Base-by-base conservation (phyloP, 2,888 invertebrate genomes). In the Gari tellinella region DNA sequence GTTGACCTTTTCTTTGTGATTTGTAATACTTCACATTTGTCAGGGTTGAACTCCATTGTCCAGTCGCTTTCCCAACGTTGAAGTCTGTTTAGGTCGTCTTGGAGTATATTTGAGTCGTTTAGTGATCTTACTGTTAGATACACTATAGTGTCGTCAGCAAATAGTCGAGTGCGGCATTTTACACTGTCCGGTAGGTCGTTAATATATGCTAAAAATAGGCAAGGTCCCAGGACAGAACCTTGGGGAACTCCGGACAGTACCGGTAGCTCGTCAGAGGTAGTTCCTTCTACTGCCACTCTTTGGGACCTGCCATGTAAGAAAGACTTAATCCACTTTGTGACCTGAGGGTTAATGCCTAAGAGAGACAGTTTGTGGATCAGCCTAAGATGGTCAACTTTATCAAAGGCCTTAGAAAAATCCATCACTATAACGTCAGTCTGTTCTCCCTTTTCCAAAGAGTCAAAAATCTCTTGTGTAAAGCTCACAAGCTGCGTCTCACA, bases 371-470 rank as follows among this genome's bases (percentile, higher is more conserved):
- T 68, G 43, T 66, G 23, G 10, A 58, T 58, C 19, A 53, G 46
- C 41, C 25, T 40, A 25, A 41, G 19, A 37, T 61, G 56, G 23
- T 46, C 43, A 8, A 64, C 58, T 46, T 56, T 64, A 31, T 58
- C 57, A 26, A 58, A 66, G n/a, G 63, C 53, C 19, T 63, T 65
- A 26, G 46, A 37, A 38, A 68, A 64, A 48, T 60, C 55, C 63
- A 73, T 67, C 8, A 73, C 57, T 38, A 67, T 67, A 1, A 64
- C 49, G 31, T 58, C 55, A n/a, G 56, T 64, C 23, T 73, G 68
- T 53, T 58, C 23, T 14, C 51, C 67, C 7, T 52, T 46, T 0
- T 67, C 53, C 4, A 72, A 25, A 19, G 37, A 43, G 51, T 66
- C 65, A 61, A 25, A 55, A 19, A 51, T 38, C 45, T 72, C 62